Evolutionary conservation across 2,888 invertebrate genomes (phyloP), one percentile per base, ranked within the genome.

Genomic region (Drosophila vallismaia): DNA sequence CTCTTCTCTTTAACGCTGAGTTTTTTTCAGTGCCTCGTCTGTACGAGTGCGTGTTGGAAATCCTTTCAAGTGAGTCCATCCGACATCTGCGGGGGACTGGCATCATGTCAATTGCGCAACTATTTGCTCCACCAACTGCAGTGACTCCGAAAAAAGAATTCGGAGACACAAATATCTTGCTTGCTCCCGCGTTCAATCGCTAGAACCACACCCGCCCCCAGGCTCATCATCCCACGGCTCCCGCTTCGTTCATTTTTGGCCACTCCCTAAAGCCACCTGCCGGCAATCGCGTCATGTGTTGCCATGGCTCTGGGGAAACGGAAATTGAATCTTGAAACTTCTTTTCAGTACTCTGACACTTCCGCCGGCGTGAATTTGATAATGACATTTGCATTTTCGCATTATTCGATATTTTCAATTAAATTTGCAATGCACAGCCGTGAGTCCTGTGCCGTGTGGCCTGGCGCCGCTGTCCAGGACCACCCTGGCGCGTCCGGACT

Each of bases 81-180:
- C 50, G 79, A 73, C 12, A 40, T 44, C 44, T 10, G 33, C 50
- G 50, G 49, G 38, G 36, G n/a, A 29, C 31, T 71, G 78, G 52
- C 68, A 42, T 57, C 76, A 62, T 82, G 76, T 79, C 76, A 81
- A 81, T 84, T 81, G 84, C 71, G 77, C 81, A 84, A 84, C 84
- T 82, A 82, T 82, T 84, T 82, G 79, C 28, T 40, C 48, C 50
- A 46, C 19, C 68, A 45, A n/a, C 12, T 48, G 38, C 46, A 38
- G 28, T 28, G n/a, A 8, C 33, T 31, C 49, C 26, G 10, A 28
- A 14, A n/a, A 12, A 38, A 38, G 62, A 52, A 42, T 42, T n/a
- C 40, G 14, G 45, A 57, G 52, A 45, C 66, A 62, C 73, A 78
- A 75, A 78, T 67, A 72, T 49, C 77, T 76, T 19, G 44, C 31